Base-by-base conservation (phyloP, 2,797 vertebrate species). In the Ataeniobius toweri region DNA sequence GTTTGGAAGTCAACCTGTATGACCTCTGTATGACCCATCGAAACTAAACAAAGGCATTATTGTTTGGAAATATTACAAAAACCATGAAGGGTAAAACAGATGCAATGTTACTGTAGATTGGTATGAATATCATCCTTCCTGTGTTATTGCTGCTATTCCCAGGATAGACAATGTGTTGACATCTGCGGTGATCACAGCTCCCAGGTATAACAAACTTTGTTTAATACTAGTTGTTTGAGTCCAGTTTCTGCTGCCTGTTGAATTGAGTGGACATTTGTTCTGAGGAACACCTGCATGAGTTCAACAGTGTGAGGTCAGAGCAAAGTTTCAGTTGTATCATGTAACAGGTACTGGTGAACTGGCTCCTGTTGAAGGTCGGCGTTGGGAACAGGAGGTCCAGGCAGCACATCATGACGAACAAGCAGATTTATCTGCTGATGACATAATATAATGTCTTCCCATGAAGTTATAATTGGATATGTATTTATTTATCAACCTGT, bases 311-410 rank as follows among this genome's bases (percentile, higher is more conserved):
- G 65, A 87, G 72, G 80, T 83, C 82, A 73, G 39, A 68, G 59
- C 55, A 70, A 78, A 78, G 87, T 76, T 80, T 73, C 31, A 18
- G 73, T 31, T 16, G 73, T 65, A 39, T 88, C 83, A 39, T 58
- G 51, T 88, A 83, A 78, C 80, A 79, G 59, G 75, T 69, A 28
- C 69, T 61, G 50, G 75, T 78, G 65, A 85, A 63, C 48, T 50
- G 41, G 1, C 24, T 70, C 12, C 76, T 53, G 72, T 58, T 71
- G 44, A 59, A 70, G 16, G 74, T 14, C 75, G 28, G 70, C 6
- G 58, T 73, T n/a, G n/a, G 48, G n/a, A 74, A 3, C 28, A 56
- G 46, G 46, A 61, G 78, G 75, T 53, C 1, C 6, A 71, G n/a
- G 48, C 20, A 50, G 16, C 31, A 28, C 36, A n/a, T 61, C 56